A percentile compares a stretch with the other conserved stretches of the same genome.
These are phyloP conservation scores for Leucophenga varia DNA, from an alignment of 1,140 invertebrate species.

Conservation along the genomic window DNA sequence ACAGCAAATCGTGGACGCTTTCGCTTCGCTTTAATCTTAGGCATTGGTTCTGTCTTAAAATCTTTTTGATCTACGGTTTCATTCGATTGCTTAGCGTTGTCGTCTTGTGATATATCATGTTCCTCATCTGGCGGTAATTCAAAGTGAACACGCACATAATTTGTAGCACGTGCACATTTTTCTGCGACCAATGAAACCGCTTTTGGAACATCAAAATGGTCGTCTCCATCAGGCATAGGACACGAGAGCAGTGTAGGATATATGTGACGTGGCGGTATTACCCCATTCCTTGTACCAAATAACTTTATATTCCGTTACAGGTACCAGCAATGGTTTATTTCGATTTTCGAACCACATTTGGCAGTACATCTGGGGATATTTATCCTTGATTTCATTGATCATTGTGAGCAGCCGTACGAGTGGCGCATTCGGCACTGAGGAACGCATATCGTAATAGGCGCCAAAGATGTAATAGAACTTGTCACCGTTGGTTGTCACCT, in stretches of 20 bases:
- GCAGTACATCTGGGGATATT: slow-evolving; percentile 68
- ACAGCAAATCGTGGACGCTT: slow-evolving; percentile 85
- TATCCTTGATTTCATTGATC: slow-evolving; percentile 76
- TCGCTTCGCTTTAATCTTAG: too few relatives aligned
- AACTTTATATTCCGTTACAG: slow-evolving; percentile 81
- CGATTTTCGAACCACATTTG: slow-evolving; percentile 84
- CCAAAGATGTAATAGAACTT: slow-evolving; percentile 84
- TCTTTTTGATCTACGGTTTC: too few relatives aligned
- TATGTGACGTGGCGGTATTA: slow-evolving; percentile 75
- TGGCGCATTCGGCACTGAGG: slow-evolving; percentile 69
- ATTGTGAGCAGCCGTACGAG: slow-evolving; percentile 81
- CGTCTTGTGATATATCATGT: too few relatives aligned
- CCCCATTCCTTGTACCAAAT: slow-evolving; percentile 91
- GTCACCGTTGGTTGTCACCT: slow-evolving; percentile 71
- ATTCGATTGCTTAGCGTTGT: too few relatives aligned
- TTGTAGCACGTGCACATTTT: slow-evolving; percentile 76
- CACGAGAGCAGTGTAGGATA: slow-evolving; percentile 86
- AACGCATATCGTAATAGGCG: slow-evolving; percentile 80
- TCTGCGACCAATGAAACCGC: slow-evolving; percentile 79
- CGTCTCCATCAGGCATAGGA: slow-evolving; percentile 71
- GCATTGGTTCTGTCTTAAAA: too few relatives aligned
- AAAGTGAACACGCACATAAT: slow-evolving; percentile 79
- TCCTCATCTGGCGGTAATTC: slow-evolving; percentile 53
- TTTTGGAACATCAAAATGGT: slow-evolving; percentile 68
- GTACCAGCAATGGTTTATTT: slow-evolving; percentile 71